Base-by-base conservation (phyloP, 2,113 vertebrate genomes). In the Salvator merianae region DNA sequence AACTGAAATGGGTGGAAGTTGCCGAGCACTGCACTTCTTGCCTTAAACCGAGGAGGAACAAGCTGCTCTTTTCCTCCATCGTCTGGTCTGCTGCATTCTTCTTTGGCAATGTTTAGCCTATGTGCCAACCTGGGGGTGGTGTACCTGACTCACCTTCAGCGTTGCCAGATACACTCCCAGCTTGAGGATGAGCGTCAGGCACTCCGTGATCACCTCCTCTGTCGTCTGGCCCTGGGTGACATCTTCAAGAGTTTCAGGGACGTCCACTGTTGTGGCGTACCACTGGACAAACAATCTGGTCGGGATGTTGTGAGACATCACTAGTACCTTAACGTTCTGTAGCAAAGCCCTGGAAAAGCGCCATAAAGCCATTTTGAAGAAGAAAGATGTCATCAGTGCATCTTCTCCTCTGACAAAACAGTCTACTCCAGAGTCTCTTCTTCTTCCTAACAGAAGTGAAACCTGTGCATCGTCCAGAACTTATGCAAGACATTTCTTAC, bases 281-380 rank as follows among this genome's bases (percentile, higher is more conserved):
- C 96, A 96, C 34, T 95, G 93, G 30, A 88, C 76, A 76, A 95
- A 95, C 28, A 95, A 82, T 16, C 94, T 91, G 20, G 83, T 65
- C 6, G 95, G 93, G 75, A 96, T 94, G 59, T 94, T 93, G 30
- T 95, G 95, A 34, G 95, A 95, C 53, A 94, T 36, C 16, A 93
- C 90, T 14, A 96, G 24, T 43, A 96, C 92, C 85, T 93, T 96
- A 63, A 95, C 76, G 0, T 90, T 88, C 77, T 90, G 87, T 1
- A 95, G 81, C 50, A 95, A 90, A 85, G 92, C 88, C 4, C 93
- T 94, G 84, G 0, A 0, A 13, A 53, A 53, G 8, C 50, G 16
- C 16, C 50, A 9, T 9, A n/a, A 9, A 53, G 50, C 50, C 50
- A 53, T 53, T 59, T 59, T 59, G 4, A 59, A 20, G 10, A 47